A percentile compares a stretch with the other conserved stretches of the same genome.
Conservation (phyloP, 2,888 invertebrate genomes). For the Frankliniella fusca region DNA sequence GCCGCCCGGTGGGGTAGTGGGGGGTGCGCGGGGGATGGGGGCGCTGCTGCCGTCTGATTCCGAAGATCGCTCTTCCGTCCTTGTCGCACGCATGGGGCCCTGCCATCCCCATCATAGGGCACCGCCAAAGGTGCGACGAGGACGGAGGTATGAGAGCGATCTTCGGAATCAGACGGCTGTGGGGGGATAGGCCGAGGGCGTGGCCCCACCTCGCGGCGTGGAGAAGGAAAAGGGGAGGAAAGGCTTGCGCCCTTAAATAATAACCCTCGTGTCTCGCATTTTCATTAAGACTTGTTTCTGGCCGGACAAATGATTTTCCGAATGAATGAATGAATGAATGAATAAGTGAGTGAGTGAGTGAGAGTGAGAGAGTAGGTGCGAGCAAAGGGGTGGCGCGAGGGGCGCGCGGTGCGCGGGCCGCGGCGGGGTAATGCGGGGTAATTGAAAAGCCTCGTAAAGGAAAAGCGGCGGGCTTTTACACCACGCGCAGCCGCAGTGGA, state of each 20-base stretch:
- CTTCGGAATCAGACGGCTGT: too few species aligned
- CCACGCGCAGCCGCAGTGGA: too few species aligned
- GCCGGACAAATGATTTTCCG: slow-evolving; percentile 10
- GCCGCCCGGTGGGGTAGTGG: not conserved
- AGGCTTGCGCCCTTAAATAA: not conserved
- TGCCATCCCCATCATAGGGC: too few species aligned
- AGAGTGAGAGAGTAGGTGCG: not conserved
- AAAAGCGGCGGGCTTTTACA: not conserved
- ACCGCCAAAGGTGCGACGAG: too few species aligned
- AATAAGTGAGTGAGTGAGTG: not conserved
- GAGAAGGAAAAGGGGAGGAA: not conserved
- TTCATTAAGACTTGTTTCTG: slow-evolving; percentile 17
- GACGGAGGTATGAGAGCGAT: not conserved
- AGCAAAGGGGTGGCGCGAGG: not conserved
- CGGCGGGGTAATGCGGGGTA: not conserved
- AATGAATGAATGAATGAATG: not conserved
- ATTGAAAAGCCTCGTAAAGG: not conserved
- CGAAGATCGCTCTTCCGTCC: too few species aligned
- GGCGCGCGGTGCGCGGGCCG: not conserved
- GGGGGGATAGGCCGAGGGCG: not conserved
- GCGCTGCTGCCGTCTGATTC: too few species aligned
- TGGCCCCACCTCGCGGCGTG: too few species aligned
- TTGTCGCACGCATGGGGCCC: too few species aligned
- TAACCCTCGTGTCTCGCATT: not conserved
- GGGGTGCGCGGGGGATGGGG: not conserved